phyloP scores from a whole-genome alignment of 1,140 invertebrate genomes.

The Cherax quadricarinatus region DNA sequence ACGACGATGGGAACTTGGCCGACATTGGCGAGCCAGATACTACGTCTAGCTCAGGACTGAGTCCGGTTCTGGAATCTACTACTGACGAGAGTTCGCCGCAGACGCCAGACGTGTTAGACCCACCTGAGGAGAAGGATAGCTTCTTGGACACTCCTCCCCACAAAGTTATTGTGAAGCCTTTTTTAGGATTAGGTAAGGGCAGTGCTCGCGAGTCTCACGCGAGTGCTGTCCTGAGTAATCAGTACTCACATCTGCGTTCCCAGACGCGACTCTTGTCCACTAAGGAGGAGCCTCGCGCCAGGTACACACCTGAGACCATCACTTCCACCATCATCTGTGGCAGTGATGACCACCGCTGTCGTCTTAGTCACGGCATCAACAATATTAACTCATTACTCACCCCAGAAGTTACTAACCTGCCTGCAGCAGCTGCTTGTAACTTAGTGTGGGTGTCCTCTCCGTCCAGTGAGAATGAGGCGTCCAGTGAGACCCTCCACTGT shows the following conservation, averaged over 20 bases:
- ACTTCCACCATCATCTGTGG: slow-evolving; percentile 52
- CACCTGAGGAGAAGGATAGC: slow-evolving; percentile 55
- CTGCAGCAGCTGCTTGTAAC: background rate
- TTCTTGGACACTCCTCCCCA: slow-evolving; percentile 54
- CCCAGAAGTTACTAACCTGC: slow-evolving; percentile 30
- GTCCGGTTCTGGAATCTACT: slow-evolving; percentile 49
- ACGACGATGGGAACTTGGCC: slow-evolving; percentile 57
- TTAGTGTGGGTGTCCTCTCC: slow-evolving; percentile 14
- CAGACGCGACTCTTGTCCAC: slow-evolving; percentile 27
- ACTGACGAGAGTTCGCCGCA: slow-evolving; percentile 36
- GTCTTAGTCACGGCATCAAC: background rate
- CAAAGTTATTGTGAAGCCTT: slow-evolving; percentile 66
- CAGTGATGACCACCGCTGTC: slow-evolving; percentile 43
- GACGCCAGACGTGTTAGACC: slow-evolving; percentile 42
- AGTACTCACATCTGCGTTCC: slow-evolving; percentile 22
- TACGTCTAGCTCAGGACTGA: slow-evolving; percentile 58
- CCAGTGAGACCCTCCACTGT: slow-evolving; percentile 42
- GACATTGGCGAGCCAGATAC: slow-evolving; percentile 61
- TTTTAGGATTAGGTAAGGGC: slow-evolving; percentile 74
- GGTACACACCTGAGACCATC: slow-evolving; percentile 54
- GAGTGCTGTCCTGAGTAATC: slow-evolving; percentile 64
- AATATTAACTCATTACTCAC: background rate
- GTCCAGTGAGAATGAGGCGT: slow-evolving; percentile 46
- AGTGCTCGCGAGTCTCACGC: slow-evolving; percentile 64
- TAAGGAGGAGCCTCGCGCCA: slow-evolving; percentile 6